Evolutionary conservation across 1,140 invertebrate genomes (phyloP).

Genomic region (Mya arenaria): DNA sequence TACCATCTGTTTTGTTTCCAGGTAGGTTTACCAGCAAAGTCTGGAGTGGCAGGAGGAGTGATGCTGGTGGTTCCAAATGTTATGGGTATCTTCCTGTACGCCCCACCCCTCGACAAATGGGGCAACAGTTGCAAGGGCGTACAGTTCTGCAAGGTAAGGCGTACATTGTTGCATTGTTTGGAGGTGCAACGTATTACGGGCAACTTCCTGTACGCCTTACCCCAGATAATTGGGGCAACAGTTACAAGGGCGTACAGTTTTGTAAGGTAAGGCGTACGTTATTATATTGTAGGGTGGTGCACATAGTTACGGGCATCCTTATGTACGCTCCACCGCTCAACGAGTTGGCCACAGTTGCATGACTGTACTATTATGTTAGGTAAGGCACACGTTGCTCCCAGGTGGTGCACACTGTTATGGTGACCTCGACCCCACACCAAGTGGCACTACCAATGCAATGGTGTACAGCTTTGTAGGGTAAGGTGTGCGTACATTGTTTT

Average conservation of each 20-base stretch:
- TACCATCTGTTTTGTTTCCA: constrained; percentile 75
- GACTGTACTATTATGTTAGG: too few species aligned
- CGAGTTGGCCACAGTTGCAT: too few species aligned
- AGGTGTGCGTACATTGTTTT: too few species aligned
- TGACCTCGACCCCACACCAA: too few species aligned
- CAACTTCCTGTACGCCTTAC: constrained; percentile 94
- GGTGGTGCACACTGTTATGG: too few species aligned
- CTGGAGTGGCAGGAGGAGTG: constrained; percentile 96
- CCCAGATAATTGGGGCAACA: constrained; percentile 93
- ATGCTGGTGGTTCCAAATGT: constrained; percentile 98
- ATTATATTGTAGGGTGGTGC: too few species aligned
- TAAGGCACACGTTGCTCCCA: too few species aligned
- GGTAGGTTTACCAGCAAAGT: constrained; percentile 98
- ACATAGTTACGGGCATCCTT: too few species aligned
- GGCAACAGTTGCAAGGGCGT: constrained; percentile 86
- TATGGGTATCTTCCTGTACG: constrained; percentile 90
- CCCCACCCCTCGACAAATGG: constrained; percentile 93
- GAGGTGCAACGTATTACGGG: constrained; percentile 95
- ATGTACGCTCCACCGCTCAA: too few species aligned
- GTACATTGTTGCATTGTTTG: too few species aligned
- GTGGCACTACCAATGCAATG: too few species aligned
- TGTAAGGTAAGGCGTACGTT: constrained; percentile 73
- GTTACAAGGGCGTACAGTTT: constrained; percentile 72
- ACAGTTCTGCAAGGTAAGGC: constrained; percentile 71
- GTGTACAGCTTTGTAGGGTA: too few species aligned